Evolutionary conservation across 2,113 vertebrate species (phyloP), one percentile per base, ranked within the genome.

Genomic region (Atrichornis clamosus): DNA sequence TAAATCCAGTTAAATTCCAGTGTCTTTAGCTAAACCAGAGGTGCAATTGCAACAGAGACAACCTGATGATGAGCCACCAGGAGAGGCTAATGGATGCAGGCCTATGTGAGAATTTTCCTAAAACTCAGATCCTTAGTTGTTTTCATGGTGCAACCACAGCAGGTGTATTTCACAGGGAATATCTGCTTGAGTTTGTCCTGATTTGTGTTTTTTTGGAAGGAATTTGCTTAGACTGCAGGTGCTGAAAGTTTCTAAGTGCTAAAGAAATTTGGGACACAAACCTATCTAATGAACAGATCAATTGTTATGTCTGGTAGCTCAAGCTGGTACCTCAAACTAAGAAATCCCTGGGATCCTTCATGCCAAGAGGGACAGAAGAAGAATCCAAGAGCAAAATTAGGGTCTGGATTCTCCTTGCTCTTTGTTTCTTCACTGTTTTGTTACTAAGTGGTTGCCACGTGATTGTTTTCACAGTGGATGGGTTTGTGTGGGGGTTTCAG

Each of bases 241-340:
- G 39, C 27, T 78, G 33, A 33, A 78, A 24, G 24, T 64, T 79
- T 72, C 44, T 72, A 32, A 69, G 35, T 56, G 35, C 47, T 42
- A 11, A 79, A 16, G 16, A 42, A 55, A 49, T 49, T 69, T 47
- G 35, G 35, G 18, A 5, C 18, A 23, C 7, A 23, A 11, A 32
- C 20, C 8, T 75, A 28, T 59, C 15, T 37, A 30, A 35, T 23
- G 35, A 44, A 62, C 17, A 68, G 62, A 41, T 83, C 30, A 55
- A 0, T 35, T 47, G 46, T 60, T 53, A 4, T 18, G 8, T 35
- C n/a, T 32, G 30, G 39, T 10, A 65, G 26, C 50, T 50, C 0
- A 0, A 64, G 50, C 28, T 82, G 63, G 28, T 58, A 5, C 50
- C 39, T 65, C n/a, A 4, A 27, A 37, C 23, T 28, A 42, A 74